Base-by-base conservation (phyloP, 2,888 invertebrate species). In the Hemithea aestivaria region DNA sequence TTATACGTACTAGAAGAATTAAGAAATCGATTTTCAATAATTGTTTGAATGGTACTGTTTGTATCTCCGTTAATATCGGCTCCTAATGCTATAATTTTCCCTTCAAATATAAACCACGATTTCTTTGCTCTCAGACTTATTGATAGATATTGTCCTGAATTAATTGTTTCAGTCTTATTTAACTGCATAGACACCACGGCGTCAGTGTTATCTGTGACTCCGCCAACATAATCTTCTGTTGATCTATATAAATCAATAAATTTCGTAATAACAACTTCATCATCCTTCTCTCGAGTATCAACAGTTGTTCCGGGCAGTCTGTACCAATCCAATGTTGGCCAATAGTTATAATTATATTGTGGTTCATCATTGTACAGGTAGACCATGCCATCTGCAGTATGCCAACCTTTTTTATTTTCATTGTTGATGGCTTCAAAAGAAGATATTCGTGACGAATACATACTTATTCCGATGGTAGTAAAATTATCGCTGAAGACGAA, bases 341-440 rank as follows among this genome's bases (percentile, higher is more conserved):
- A 25, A 6, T 25, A 25, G 2, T 9, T 25, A 2, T 6, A 6
- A 9, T 9, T 9, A 25, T 9, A 25, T 9, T 25, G 25, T 10
- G n/a, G 25, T 9, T 25, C 25, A 9, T 9, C 10, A 25, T 25
- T 25, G 10, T 25, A 25, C 6, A 25, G 9, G 10, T 25, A 25
- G 6, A 25, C 2, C 25, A 25, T 25, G 9, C 25, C 25, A 25
- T 25, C 25, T 2, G 9, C 9, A 3, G 10, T 6, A 9, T 25
- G 25, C 25, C 25, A 25, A 6, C 25, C 25, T 25, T 25, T 25
- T 25, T 25, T 25, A 9, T 25, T 25, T 9, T 9, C 25, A 6
- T 25, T 25, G 10, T 25, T 25, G 9, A 9, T 10, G n/a, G 25
- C 25, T 9, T 25, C 25, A 25, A 25, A 25, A 1, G 25, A n/a